Evolutionary conservation across 2,888 invertebrate species (phyloP), one percentile per base, ranked within the genome.

Genomic region (Ceraclea dissimilis): DNA sequence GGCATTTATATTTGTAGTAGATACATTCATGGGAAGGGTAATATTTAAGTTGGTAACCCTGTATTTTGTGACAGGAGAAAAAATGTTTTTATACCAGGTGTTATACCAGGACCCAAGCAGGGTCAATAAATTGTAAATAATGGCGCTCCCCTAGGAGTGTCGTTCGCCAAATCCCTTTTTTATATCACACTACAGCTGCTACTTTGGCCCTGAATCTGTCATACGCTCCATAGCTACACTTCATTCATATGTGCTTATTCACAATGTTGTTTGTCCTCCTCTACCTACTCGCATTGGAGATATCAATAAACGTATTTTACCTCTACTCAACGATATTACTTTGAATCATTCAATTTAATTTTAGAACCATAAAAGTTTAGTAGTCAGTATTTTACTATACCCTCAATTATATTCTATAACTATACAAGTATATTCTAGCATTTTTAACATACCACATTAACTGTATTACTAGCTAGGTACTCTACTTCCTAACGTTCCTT

Each of bases 81-180:
- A 39, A 48, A 52, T 51, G 52, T 56, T 50, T 52, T 59, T 56
- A 59, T 56, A 43, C 57, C 48, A 31, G 22, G 54, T 26, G 20
- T 50, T 43, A 18, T 43, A 47, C 26, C 51, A 52, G 55, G 18
- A 43, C 58, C 49, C 39, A 13, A 46, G 43, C 51, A 20, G 49
- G 57, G 57, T 53, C 60, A 60, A 60, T 60, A 60, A 60, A 60
- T 58, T 60, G 60, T 60, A 60, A 58, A 58, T 60, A 60, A 60
- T 60, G 60, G 56, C 43, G 18, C 33, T 58, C 58, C 58, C 54
- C 52, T 46, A 48, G 56, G 60, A 49, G 49, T 39, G 31, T 46
- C 52, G 54, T 31, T 13, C 49, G 20, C 56, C 47, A 50, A 60
- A 60, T 53, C 46, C 53, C 34, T 52, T 60, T 56, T 60, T 60